These are phyloP conservation scores for Taeniopygia guttata DNA, from an alignment of 2,797 vertebrate species.

Conservation along the genomic window DNA sequence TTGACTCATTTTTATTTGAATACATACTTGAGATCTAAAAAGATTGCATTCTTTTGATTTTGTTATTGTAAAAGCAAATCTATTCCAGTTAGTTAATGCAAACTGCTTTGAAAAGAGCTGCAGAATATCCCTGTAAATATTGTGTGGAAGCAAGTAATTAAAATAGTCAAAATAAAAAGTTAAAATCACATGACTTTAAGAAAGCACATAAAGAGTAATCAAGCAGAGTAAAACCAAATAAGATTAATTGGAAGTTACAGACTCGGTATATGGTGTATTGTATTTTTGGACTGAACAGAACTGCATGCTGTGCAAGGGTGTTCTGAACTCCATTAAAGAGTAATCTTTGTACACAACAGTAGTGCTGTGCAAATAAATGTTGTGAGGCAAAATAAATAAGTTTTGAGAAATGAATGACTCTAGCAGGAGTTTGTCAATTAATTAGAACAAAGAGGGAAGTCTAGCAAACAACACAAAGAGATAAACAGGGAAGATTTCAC, in stretches of 20 bases:
- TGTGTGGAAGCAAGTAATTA: constrained; percentile 52
- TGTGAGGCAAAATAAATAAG: constrained; percentile 72
- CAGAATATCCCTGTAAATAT: neutral
- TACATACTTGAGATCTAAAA: neutral
- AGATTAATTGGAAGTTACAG: constrained; percentile 70
- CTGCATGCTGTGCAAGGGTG: constrained; percentile 54
- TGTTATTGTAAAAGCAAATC: neutral
- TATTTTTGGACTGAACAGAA: constrained; percentile 63
- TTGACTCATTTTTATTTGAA: neutral
- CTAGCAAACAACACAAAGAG: constrained; percentile 41
- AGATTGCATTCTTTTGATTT: neutral
- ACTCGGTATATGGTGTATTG: constrained; percentile 8
- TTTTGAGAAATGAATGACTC: constrained; percentile 73
- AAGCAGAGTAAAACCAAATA: constrained; percentile 61
- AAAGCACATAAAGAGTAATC: constrained; percentile 49
- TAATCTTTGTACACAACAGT: constrained; percentile 70
- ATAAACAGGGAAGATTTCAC: constrained; percentile 37
- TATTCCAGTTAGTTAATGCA: constrained; percentile 21
- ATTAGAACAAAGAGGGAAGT: constrained; percentile 68
- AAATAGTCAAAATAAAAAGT: constrained; percentile 59
- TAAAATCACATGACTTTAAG: constrained; percentile 47
- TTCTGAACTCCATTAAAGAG: constrained; percentile 72
- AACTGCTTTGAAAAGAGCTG: constrained; percentile 29
- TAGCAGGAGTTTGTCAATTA: constrained; percentile 72
- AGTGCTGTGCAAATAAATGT: constrained; percentile 68